Percentiles rank a stretch among this genome's conserved stretches.
Conservation (phyloP, 2,113 vertebrate species). For the Menura novaehollandiae region DNA sequence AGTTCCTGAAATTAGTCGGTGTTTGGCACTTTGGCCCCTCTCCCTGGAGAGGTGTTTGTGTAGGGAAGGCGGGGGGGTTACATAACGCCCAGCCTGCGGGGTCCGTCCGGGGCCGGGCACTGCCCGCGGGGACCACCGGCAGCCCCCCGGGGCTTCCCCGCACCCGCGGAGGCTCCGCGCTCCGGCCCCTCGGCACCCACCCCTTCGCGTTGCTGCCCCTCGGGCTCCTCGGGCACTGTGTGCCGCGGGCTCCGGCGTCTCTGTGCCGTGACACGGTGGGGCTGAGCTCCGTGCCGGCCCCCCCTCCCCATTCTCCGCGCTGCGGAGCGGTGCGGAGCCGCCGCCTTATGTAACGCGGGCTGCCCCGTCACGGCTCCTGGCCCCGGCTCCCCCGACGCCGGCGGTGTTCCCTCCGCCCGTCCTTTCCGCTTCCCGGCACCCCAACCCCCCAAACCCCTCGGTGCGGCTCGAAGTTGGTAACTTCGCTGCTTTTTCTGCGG, state of each 20-base stretch:
- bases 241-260: neutral
- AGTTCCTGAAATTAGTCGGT: neutral
- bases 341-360: slow-evolving; percentile 27
- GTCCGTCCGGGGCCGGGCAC: neutral
- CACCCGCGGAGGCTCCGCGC: neutral
- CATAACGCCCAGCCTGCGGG: neutral
- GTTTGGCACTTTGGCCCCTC: too few relatives aligned
- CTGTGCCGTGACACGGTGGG: neutral
- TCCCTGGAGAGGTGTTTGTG: neutral
- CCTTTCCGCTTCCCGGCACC: neutral
- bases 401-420: neutral
- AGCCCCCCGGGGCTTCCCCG: neutral
- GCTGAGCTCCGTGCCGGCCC: neutral
- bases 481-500: neutral
- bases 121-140: neutral
- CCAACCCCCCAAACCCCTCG: neutral
- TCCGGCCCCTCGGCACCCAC: neutral
- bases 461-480: slow-evolving; percentile 2
- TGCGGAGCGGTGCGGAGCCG: neutral
- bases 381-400: neutral
- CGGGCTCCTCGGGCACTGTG: neutral
- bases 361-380: neutral
- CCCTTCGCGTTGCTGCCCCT: neutral
- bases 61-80: neutral
- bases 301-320: neutral